These are phyloP conservation scores for Neopipo cinnamomea DNA, from an alignment of 2,113 vertebrate species.

Conservation along the genomic window DNA sequence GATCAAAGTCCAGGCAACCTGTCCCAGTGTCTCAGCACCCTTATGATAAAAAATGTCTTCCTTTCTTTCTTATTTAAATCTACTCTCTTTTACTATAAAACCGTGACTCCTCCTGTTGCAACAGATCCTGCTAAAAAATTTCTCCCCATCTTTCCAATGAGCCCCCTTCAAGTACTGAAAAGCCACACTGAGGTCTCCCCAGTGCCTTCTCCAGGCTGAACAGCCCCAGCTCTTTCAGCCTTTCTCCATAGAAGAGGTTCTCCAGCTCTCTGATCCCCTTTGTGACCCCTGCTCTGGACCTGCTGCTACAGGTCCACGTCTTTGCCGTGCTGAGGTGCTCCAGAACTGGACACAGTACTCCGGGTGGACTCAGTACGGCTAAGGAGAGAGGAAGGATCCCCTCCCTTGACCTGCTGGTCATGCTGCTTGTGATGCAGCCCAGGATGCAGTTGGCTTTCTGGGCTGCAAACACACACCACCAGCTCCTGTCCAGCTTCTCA, in stretches of 20 bases:
- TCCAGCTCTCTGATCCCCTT: neutral
- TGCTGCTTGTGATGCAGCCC: neutral
- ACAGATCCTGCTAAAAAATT: neutral
- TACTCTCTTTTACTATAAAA: neutral
- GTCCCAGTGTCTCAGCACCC: neutral
- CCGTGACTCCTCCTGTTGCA: neutral
- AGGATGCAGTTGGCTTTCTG: neutral
- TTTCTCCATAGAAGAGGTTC: neutral
- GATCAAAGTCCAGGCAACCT: too few relatives aligned
- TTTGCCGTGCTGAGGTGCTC: neutral
- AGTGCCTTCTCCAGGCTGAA: neutral
- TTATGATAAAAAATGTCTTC: neutral
- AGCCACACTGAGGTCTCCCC: neutral
- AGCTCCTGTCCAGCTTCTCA: neutral
- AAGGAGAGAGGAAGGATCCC: neutral
- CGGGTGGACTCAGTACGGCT: neutral
- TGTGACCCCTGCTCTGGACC: neutral
- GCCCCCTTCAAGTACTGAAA: neutral
- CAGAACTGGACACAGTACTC: neutral
- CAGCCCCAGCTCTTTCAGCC: neutral
- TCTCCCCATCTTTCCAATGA: neutral
- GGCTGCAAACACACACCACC: neutral
- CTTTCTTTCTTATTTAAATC: neutral
- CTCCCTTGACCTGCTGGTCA: neutral
- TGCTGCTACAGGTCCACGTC: neutral